phyloP scores from a whole-genome alignment of 2,888 invertebrate species.

The Hirtodrosophila cameraria region DNA sequence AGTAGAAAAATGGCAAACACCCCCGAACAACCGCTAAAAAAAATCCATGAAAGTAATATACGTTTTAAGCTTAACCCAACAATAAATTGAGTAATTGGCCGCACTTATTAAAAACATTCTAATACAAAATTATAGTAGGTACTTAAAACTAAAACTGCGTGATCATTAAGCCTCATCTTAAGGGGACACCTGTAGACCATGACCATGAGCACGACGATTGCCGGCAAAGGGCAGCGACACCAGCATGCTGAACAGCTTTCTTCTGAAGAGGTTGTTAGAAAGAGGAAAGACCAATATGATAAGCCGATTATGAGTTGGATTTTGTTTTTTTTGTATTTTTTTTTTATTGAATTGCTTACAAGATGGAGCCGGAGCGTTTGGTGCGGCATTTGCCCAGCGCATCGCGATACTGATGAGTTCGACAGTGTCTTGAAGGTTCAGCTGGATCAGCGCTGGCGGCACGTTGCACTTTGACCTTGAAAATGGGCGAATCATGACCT shows the following conservation, averaged over 20 bases:
- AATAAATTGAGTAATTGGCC: conserved; percentile 2
- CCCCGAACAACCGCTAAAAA: background rate
- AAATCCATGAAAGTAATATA: conserved; percentile 9
- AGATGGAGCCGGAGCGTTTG: conserved; percentile 72
- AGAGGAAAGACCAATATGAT: conserved; percentile 30
- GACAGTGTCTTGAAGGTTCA: conserved; percentile 57
- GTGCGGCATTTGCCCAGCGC: conserved; percentile 70
- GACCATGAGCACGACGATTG: conserved; percentile 46
- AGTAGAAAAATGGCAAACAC: background rate
- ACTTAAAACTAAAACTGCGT: conserved; percentile 29
- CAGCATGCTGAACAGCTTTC: conserved; percentile 75
- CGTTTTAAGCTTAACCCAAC: conserved; percentile 28
- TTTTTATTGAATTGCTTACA: conserved; percentile 68
- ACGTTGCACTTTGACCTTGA: conserved; percentile 73
- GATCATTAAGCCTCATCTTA: conserved; percentile 31
- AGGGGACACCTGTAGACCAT: conserved; percentile 49
- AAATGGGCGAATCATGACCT: conserved; percentile 69
- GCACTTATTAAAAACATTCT: conserved; percentile 15
- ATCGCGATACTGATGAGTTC: conserved; percentile 72
- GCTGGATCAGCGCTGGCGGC: conserved; percentile 25
- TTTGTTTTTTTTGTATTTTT: conserved; percentile 26
- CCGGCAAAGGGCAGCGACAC: conserved; percentile 72
- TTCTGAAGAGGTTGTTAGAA: conserved; percentile 42
- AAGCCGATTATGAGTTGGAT: conserved; percentile 53
- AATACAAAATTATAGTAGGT: conserved; percentile 23